Evolutionary conservation across 2,113 vertebrate species (phyloP).

Genomic region (Dasyornis broadbenti): DNA sequence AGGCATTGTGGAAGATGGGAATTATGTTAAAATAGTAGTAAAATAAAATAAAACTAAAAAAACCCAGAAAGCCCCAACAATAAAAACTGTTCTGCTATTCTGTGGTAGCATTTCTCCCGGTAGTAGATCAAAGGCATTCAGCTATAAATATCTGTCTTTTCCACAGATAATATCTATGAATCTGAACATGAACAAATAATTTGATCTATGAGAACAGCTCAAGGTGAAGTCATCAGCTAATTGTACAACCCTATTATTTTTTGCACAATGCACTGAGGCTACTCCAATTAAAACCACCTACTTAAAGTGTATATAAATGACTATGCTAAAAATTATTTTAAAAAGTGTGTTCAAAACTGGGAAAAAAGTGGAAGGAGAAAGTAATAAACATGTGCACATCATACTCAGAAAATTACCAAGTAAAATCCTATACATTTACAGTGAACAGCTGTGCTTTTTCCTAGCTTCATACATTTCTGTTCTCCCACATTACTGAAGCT

Average conservation of each 20-base stretch:
- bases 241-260: neutral
- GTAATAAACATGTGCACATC: neutral
- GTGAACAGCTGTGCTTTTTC: neutral
- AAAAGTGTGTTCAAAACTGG: neutral
- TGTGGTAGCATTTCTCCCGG: neutral
- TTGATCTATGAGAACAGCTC: neutral
- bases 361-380: neutral
- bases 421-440: neutral
- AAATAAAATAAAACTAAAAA: neutral
- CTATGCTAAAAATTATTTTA: neutral
- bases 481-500: neutral
- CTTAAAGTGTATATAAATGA: neutral
- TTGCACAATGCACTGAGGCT: neutral
- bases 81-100: neutral
- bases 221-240: neutral
- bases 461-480: neutral
- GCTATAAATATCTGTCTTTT: neutral
- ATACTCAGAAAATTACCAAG: neutral
- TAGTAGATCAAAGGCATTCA: neutral
- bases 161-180: neutral
- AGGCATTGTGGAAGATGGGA: neutral
- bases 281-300: neutral
- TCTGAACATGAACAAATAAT: neutral
- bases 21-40: neutral
- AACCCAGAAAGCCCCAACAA: neutral